phyloP scores from a whole-genome alignment of 2,797 vertebrate genomes.

The Selene dorsalis region DNA sequence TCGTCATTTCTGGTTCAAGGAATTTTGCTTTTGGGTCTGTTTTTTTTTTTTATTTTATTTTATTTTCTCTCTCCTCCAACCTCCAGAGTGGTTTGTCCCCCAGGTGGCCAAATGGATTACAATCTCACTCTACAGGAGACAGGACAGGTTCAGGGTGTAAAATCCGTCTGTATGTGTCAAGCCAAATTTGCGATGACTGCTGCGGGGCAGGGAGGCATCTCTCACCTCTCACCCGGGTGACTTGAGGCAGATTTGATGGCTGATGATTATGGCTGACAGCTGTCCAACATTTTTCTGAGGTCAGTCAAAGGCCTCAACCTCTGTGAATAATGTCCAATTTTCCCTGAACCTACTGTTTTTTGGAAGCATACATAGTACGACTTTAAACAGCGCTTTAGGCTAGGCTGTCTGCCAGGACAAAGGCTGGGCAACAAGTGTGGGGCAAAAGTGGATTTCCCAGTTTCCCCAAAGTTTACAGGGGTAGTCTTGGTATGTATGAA shows the following conservation, averaged over 20 bases:
- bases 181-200: slow-evolving; percentile 53
- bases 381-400: not conserved
- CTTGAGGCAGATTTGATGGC: slow-evolving; percentile 54
- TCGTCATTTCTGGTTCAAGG: slow-evolving; percentile 48
- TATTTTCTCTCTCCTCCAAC: not conserved
- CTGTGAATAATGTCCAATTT: slow-evolving; percentile 56
- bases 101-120: slow-evolving; percentile 57
- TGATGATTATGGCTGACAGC: slow-evolving; percentile 68
- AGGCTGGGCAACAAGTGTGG: not conserved
- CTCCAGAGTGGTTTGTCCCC: slow-evolving; percentile 39
- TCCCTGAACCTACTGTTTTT: slow-evolving; percentile 1
- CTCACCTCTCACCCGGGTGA: slow-evolving; percentile 55
- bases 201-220: slow-evolving; percentile 43
- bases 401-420: slow-evolving; percentile 36
- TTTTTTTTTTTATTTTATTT: not conserved
- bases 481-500: slow-evolving; percentile 14
- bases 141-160: slow-evolving; percentile 49
- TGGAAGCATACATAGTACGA: slow-evolving; percentile 5
- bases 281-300: slow-evolving; percentile 59
- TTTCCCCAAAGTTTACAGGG: slow-evolving; percentile 30
- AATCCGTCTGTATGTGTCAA: slow-evolving; percentile 55
- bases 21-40: slow-evolving; percentile 13
- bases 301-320: slow-evolving; percentile 49
- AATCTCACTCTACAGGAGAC: slow-evolving; percentile 46
- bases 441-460: slow-evolving; percentile 42